phyloP scores from a whole-genome alignment of 53 echinoderm and acorn worm genomes.

The Hippasteria phrygiana region DNA sequence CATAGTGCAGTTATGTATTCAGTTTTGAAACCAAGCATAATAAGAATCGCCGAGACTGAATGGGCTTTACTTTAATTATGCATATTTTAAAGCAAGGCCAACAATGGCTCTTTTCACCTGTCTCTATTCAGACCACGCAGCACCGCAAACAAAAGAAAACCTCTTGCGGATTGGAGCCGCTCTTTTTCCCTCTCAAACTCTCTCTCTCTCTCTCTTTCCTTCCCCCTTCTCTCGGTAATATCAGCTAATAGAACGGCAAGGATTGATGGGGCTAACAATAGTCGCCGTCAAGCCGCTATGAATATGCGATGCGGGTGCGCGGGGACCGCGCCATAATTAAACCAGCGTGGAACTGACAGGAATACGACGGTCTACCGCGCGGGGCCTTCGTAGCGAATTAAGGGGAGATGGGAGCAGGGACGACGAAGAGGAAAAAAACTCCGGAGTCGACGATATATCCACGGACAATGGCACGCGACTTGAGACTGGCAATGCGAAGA shows the following conservation, averaged over 20 bases:
- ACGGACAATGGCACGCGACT: slow-evolving; percentile 56
- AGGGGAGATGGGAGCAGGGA: background rate
- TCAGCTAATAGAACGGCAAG: slow-evolving; percentile 50
- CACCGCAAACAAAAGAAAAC: slow-evolving; percentile 29
- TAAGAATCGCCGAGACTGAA: background rate
- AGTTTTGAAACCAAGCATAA: background rate
- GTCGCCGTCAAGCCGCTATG: slow-evolving; percentile 38
- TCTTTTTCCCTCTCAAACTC: slow-evolving; percentile 5
- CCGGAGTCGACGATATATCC: slow-evolving; percentile 1
- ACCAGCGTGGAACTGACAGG: background rate
- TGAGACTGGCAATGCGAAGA: slow-evolving; percentile 22
- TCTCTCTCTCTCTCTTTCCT: background rate
- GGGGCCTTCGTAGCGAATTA: slow-evolving; percentile 32
- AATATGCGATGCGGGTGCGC: slow-evolving; percentile 39
- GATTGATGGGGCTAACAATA: slow-evolving; percentile 51
- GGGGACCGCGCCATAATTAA: slow-evolving; percentile 29
- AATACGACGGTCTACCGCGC: background rate
- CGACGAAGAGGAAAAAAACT: background rate
- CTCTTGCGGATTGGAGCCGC: background rate
- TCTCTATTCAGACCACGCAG: slow-evolving; percentile 8
- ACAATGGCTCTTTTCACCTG: slow-evolving; percentile 48
- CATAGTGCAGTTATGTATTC: background rate
- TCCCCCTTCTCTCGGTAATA: slow-evolving; percentile 18
- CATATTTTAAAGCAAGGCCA: slow-evolving; percentile 28
- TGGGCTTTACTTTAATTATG: slow-evolving; percentile 40